phyloP scores from a whole-genome alignment of 2,113 vertebrate species.

The Camelus dromedarius region DNA sequence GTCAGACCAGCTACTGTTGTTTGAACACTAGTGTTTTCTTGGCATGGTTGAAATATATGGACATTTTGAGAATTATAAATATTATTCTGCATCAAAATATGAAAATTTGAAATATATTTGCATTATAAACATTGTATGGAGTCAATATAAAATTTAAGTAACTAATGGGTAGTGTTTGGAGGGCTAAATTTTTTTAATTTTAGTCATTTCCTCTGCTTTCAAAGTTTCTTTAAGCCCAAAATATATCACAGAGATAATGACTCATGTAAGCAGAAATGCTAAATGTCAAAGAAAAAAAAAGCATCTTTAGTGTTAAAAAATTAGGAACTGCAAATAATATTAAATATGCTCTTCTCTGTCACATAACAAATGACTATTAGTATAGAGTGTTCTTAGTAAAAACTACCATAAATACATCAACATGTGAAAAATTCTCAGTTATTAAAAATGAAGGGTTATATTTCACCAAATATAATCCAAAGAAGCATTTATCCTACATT shows the following conservation, averaged over 20 bases:
- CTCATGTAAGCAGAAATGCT: constrained; percentile 63
- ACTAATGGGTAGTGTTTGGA: background rate
- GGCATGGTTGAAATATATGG: constrained; percentile 36
- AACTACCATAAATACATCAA: background rate
- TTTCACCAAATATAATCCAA: constrained; percentile 23
- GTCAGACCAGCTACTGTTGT: constrained; percentile 80
- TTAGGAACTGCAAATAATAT: background rate
- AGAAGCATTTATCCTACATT: background rate
- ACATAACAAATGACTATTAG: background rate
- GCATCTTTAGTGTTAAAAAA: background rate
- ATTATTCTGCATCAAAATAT: constrained; percentile 8
- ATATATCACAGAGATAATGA: constrained; percentile 37
- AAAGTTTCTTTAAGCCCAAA: constrained; percentile 68
- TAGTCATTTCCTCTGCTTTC: constrained; percentile 75
- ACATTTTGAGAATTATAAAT: constrained; percentile 34
- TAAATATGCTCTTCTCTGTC: background rate
- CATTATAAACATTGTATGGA: background rate
- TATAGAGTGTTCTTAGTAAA: background rate
- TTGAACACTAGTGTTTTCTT: constrained; percentile 65
- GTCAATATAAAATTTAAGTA: constrained; percentile 48
- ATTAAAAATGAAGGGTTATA: constrained; percentile 8
- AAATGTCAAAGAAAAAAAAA: constrained; percentile 21
- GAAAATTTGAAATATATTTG: constrained; percentile 22
- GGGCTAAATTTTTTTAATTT: background rate
- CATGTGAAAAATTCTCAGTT: background rate